These are phyloP conservation scores for Aphis gossypii DNA, from an alignment of 1,140 invertebrate genomes.

Conservation along the genomic window DNA sequence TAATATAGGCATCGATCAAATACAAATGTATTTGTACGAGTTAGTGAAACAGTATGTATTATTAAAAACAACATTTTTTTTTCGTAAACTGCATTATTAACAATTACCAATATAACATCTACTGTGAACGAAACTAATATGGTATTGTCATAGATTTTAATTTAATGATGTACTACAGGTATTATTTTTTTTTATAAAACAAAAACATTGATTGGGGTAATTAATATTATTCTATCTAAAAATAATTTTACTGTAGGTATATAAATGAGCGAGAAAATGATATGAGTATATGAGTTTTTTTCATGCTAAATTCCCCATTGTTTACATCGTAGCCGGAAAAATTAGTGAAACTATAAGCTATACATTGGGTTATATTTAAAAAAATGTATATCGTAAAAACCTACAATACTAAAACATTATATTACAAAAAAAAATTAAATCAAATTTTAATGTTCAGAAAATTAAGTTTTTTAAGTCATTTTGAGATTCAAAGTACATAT, in stretches of 20 bases:
- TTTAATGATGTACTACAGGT: neutral
- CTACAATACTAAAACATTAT: neutral
- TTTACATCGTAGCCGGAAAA: no score
- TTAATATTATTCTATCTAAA: neutral
- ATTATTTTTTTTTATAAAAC: neutral
- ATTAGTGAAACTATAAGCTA: no score
- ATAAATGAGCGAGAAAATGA: neutral
- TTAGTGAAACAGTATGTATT: neutral
- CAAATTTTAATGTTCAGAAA: neutral
- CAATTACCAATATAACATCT: neutral
- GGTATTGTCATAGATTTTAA: neutral
- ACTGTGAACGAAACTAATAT: neutral
- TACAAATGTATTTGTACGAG: no score
- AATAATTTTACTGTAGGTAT: neutral
- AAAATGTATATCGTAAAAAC: neutral
- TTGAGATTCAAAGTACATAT: neutral
- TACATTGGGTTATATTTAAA: no score
- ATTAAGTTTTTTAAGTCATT: neutral
- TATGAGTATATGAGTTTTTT: neutral
- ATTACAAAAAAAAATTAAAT: neutral
- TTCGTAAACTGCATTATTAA: neutral
- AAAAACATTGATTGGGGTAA: neutral
- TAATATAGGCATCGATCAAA: no score
- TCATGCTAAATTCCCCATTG: no score
- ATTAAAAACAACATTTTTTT: neutral